phyloP scores from a whole-genome alignment of 2,113 vertebrate genomes.

The Chloroceryle aenea region DNA sequence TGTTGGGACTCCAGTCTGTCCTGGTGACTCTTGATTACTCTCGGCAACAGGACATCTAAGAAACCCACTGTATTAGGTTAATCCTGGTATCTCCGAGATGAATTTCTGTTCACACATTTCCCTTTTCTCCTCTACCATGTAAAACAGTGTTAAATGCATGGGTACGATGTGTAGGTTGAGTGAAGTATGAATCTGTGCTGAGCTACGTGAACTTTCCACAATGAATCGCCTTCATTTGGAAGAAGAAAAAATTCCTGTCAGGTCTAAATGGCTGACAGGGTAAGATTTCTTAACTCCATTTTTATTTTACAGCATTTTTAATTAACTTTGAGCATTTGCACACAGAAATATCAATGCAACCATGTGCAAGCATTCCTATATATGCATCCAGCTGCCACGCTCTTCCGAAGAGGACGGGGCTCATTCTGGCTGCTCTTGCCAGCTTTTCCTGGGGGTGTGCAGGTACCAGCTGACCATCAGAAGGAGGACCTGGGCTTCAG shows the following conservation, averaged over 20 bases:
- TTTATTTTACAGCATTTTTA: neutral
- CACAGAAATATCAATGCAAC: neutral
- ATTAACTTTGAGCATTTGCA: neutral
- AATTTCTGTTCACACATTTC: fast-evolving
- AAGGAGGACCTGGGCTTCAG: neutral
- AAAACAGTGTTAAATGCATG: neutral
- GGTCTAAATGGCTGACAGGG: neutral
- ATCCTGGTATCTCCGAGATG: neutral
- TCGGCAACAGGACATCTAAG: neutral
- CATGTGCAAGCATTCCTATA: neutral
- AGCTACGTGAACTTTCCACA: neutral
- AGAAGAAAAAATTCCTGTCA: neutral
- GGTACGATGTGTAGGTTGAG: neutral
- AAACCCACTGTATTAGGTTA: neutral
- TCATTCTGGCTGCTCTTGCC: neutral
- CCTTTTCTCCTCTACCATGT: neutral
- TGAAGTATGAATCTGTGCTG: neutral
- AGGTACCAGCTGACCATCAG: fast-evolving
- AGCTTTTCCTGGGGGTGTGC: neutral
- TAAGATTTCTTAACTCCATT: neutral
- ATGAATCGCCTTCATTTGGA: neutral
- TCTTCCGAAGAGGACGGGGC: neutral
- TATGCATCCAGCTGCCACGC: neutral
- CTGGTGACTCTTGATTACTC: neutral
- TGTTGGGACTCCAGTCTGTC: neutral